Evolutionary conservation across 2,113 vertebrate species (phyloP), one percentile per base, ranked within the genome.

Genomic region (Leptobrachium leishanense): DNA sequence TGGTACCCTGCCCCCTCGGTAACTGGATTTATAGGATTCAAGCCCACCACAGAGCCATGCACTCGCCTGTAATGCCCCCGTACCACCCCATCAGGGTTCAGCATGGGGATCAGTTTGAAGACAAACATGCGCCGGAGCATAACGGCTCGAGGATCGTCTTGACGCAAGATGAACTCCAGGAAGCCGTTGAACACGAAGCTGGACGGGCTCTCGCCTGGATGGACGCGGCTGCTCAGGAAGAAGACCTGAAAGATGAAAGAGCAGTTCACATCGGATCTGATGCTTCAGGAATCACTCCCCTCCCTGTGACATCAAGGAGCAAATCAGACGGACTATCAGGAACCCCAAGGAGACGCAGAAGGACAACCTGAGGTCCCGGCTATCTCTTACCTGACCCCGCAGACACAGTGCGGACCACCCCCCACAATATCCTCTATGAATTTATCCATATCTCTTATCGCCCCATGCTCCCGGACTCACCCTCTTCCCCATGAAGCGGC

Each of bases 171-270:
- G 84, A 99, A 99, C 82, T 95, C 94, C 81, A 99, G 90, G 86
- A 99, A 99, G 54, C 97, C 98, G 0, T 98, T 99, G 84, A 99
- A 98, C 73, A 99, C 98, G 0, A 98, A 99, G 76, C 97, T 98
- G 12, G 98, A 95, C 0, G 98, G 98, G 0, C 97, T 99, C 87
- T 99, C 98, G 4, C 98, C 98, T 0, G 98, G 98, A 71, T 99
- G 98, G 6, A 99, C 98, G 12, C 98, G 92, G 68, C 97, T 98
- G 89, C 96, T 99, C 78, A 99, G 91, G 83, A 99, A 98, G 86
- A 98, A 98, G 67, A 98, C 95, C 98, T 98, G 82, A 43, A 10
- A 53, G 62, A 4, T 15, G 1, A 31, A 63, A 1, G 43, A 43
- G 1, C 55, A 15, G 10, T 11, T 59, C 55, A 11, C 2, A 31